Base-by-base conservation (phyloP, 2,888 invertebrate species). In the Chrysolina haemoptera region DNA sequence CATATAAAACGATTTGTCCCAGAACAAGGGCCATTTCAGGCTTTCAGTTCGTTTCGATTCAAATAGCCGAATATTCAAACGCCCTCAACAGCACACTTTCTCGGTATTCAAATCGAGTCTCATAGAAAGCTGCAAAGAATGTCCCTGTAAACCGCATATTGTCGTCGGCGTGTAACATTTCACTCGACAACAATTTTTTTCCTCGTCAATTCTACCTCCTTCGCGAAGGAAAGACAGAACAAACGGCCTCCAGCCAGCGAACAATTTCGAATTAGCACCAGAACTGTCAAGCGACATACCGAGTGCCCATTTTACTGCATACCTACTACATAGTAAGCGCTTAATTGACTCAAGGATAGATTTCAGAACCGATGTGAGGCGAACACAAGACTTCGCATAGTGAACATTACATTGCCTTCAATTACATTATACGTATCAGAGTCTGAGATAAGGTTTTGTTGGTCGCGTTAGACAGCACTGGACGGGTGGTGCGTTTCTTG, bases 341-440 rank as follows among this genome's bases (percentile, higher is more conserved):
- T 71, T 75, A 75, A 75, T 75, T 72, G 72, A 75, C 70, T 75
- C 68, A 22, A 53, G 64, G 63, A 70, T 46, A 53, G 63, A 70
- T 63, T 70, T 48, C 40, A 70, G 50, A 53, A 62, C 50, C 63
- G 70, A 70, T 70, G 46, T 63, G 27, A 67, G 67, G 55, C 67
- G 62, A 70, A 67, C 63, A 67, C 48, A 65, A 53, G 67, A 16
- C 66, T 65, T 70, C 66, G 65, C 62, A 50, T 70, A 67, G 46
- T 63, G 67, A 63, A 69, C 70, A 70, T 64, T 70, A 73, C 72
- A 70, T 62, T 70, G 75, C 63, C 72, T 75, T 75, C 75, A 73
- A 75, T 75, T 75, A 75, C 69, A 72, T 66, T 53, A 69, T 73
- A 70, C 63, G 66, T 70, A 59, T 55, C 22, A 43, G 65, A 48